A percentile compares a stretch with the other conserved stretches of the same genome.
Evolutionary conservation across 2,797 vertebrate genomes (phyloP).

Genomic region (Anniella stebbinsi): DNA sequence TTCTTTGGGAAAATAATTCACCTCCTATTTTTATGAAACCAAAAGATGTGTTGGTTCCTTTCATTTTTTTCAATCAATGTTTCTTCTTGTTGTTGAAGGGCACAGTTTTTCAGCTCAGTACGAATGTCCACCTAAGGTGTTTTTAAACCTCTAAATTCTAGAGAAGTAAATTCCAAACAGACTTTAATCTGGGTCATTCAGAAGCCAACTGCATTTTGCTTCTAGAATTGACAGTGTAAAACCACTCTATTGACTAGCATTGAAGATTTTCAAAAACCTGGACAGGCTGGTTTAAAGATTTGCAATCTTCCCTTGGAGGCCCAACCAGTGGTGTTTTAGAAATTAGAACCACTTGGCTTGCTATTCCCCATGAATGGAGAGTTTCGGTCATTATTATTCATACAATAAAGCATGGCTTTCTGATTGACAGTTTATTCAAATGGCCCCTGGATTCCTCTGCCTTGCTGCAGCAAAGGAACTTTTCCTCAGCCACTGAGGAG

Average conservation of each 20-base stretch:
- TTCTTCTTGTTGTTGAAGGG: constrained; percentile 25
- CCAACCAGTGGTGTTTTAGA: rapidly evolving
- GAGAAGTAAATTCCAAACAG: not conserved
- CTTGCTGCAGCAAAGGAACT: constrained; percentile 26
- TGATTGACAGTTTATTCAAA: constrained; percentile 41
- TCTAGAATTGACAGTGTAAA: constrained; percentile 29
- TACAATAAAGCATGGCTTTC: not conserved
- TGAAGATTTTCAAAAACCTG: not conserved
- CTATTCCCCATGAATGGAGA: not conserved
- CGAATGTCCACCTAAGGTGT: not conserved
- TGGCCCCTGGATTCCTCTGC: constrained; percentile 17
- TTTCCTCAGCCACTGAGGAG: not conserved
- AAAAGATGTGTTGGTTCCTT: constrained; percentile 50
- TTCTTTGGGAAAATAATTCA: constrained; percentile 43
- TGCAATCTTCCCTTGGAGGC: not conserved
- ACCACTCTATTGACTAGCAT: not conserved
- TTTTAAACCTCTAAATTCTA: not conserved
- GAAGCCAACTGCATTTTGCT: constrained; percentile 40
- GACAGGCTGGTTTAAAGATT: not conserved
- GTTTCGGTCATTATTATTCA: constrained; percentile 5
- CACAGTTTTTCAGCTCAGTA: constrained; percentile 58
- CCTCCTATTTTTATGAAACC: constrained; percentile 32
- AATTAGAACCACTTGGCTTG: not conserved
- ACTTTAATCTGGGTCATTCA: not conserved
- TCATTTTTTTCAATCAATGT: constrained; percentile 21